Evolutionary conservation across 2,888 invertebrate genomes (phyloP), one percentile per base, ranked within the genome.

Genomic region (Labia minor): DNA sequence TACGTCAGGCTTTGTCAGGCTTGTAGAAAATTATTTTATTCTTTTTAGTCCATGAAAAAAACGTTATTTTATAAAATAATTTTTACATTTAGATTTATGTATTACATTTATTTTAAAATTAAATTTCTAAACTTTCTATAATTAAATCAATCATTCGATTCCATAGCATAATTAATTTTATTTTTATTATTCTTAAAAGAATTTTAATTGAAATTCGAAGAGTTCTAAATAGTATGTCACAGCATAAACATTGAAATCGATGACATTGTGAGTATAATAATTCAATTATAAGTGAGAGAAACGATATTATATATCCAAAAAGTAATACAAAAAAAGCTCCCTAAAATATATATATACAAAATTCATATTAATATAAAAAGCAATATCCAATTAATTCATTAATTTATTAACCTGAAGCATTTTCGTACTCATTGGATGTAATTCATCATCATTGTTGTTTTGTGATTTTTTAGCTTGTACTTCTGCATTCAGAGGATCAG

Each of bases 281-380:
- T 14, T 49, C 49, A 11, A 11, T 16, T 4, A 49, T n/a, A n/a
- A 49, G n/a, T 8, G 49, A 49, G n/a, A 49, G 16, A 4, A 16
- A 8, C n/a, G 88, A 84, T 63, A 84, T 73, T 8, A 81, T 74
- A 73, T 85, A 81, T 20, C 89, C 89, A 63, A 86, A 81, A 8
- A 84, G 78, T 6, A 89, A 79, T 49, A 88, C 80, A 74, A 87
- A 86, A 75, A 89, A 89, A 3, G 88, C 86, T 2, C 89, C 89
- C 49, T 49, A 3, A 16, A 49, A n/a, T n/a, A n/a, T n/a, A n/a
- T n/a, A n/a, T n/a, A n/a, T n/a, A 26, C 26, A 26, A 26, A 26
- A 26, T 6, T 26, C 8, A 6, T 26, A 26, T 26, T n/a, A 20
- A 62, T 14, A 19, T n/a, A 21, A 19, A 19, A 62, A 62, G 3